A percentile compares a stretch with the other conserved stretches of the same genome.
These are phyloP conservation scores for Chelonoidis abingdonii DNA, from an alignment of 2,113 vertebrate genomes.

Conservation along the genomic window DNA sequence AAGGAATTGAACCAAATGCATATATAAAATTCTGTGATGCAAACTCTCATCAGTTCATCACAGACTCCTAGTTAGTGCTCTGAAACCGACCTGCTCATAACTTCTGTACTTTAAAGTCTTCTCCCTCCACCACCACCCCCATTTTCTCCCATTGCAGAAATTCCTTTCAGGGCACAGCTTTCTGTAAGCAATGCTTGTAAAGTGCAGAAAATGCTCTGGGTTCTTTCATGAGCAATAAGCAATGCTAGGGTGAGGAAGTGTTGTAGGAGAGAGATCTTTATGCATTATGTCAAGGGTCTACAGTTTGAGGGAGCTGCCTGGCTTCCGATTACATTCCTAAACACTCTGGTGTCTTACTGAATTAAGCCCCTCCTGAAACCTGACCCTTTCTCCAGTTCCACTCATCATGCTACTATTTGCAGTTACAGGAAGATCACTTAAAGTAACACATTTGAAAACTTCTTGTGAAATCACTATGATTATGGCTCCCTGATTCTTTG, in stretches of 20 bases:
- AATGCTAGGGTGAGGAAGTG: background rate
- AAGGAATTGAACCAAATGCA: background rate
- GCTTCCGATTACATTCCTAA: background rate
- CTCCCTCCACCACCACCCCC: background rate
- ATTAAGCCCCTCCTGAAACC: background rate
- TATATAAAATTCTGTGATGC: background rate
- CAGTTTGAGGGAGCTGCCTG: fast-evolving
- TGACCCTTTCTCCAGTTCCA: background rate
- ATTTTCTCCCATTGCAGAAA: background rate
- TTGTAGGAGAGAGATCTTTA: background rate
- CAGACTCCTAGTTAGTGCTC: background rate
- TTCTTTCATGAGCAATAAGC: background rate
- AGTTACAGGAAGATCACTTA: background rate
- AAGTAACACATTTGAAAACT: background rate
- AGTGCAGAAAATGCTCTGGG: background rate
- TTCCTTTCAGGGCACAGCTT: fast-evolving
- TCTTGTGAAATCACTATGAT: background rate
- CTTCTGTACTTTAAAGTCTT: background rate
- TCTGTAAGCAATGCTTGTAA: fast-evolving
- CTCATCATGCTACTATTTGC: background rate
- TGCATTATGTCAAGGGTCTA: background rate
- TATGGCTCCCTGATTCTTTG: background rate
- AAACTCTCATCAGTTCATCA: background rate
- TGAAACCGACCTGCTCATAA: background rate
- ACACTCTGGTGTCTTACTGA: background rate